These are phyloP conservation scores for Pachyrhynchus sulphureomaculatus DNA, from an alignment of 1,140 invertebrate species.

Conservation along the genomic window DNA sequence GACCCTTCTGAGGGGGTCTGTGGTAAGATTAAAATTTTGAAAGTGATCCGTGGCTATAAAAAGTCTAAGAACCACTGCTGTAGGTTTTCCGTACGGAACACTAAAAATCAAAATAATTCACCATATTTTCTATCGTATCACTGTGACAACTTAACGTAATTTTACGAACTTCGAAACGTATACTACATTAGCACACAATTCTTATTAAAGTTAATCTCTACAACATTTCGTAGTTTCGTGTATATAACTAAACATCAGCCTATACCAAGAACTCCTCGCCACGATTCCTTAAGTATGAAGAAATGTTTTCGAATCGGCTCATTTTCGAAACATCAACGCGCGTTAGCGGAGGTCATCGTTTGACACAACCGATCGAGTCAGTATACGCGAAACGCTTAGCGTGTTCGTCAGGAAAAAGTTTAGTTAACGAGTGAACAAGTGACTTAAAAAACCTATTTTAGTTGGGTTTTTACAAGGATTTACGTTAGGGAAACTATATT, in stretches of 20 bases:
- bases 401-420: no score
- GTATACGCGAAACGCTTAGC: not conserved
- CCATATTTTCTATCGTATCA: no score
- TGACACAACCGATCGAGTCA: not conserved
- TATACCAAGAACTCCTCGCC: conserved; percentile 25
- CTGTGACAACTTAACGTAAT: not conserved
- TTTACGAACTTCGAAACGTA: not conserved
- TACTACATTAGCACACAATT: not conserved
- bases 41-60: no score
- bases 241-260: conserved; percentile 17
- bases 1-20: no score
- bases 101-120: no score
- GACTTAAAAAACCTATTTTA: no score
- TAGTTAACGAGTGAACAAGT: no score
- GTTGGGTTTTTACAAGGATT: no score
- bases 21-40: no score
- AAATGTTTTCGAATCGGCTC: conserved; percentile 18
- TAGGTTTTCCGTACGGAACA: no score
- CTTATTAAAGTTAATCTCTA: conserved; percentile 9
- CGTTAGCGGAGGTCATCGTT: conserved; percentile 2
- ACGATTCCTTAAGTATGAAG: conserved; percentile 25
- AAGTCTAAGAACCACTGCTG: no score
- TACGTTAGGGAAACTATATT: no score
- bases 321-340: conserved; percentile 14
- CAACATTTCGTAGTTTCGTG: conserved; percentile 1